Conservation (phyloP, 1,140 invertebrate genomes). For the Conus betulinus region DNA sequence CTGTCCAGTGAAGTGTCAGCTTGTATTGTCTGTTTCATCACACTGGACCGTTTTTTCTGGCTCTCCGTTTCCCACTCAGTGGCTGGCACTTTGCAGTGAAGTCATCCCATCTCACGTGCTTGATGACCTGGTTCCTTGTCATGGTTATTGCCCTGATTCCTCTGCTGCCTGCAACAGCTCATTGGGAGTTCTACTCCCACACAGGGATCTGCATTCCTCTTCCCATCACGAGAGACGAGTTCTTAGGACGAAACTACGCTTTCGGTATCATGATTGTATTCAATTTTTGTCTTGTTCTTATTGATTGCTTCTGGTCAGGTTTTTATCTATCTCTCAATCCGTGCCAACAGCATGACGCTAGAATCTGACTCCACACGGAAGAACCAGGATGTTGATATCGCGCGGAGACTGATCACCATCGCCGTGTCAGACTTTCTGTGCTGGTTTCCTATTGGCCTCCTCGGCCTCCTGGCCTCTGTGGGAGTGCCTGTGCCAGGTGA, state of each 20-base stretch:
- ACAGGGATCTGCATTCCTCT: conserved; percentile 50
- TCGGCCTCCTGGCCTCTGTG: conserved; percentile 13
- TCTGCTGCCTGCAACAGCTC: background rate
- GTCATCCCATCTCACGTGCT: conserved; percentile 6
- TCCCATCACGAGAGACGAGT: conserved; percentile 38
- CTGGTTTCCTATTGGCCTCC: conserved; percentile 36
- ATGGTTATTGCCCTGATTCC: conserved; percentile 38
- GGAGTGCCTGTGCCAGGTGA: background rate
- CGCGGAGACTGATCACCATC: conserved; percentile 22
- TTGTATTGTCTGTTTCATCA: conserved; percentile 52
- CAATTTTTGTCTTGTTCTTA: conserved; percentile 21
- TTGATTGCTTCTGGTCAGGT: conserved; percentile 43
- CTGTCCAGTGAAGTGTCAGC: conserved; percentile 56
- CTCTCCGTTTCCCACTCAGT: conserved; percentile 55
- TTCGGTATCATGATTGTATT: conserved; percentile 44
- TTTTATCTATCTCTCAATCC: conserved; percentile 37
- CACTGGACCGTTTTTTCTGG: conserved; percentile 54
- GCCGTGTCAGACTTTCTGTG: conserved; percentile 39
- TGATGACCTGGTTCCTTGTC: conserved; percentile 35
- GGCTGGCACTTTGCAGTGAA: conserved; percentile 21
- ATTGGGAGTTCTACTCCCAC: conserved; percentile 20
- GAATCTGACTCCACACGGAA: background rate
- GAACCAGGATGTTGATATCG: conserved; percentile 14
- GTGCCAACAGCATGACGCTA: background rate
- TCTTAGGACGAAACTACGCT: conserved; percentile 45